Percentiles rank a stretch among this genome's conserved stretches.
Conservation (phyloP, 2,888 invertebrate species). For the Acanthosoma haemorrhoidale region DNA sequence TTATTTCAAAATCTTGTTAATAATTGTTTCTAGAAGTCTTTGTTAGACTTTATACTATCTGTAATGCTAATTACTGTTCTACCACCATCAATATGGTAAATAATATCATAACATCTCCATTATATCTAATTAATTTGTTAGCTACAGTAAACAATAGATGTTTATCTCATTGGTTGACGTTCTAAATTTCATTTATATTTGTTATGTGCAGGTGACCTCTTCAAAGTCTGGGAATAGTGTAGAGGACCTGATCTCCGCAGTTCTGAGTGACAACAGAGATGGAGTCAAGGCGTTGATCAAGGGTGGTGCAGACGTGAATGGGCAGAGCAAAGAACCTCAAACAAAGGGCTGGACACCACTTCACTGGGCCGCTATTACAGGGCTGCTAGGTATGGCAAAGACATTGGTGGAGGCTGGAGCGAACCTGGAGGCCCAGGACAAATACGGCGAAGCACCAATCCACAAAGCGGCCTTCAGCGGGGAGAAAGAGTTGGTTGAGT, state of each 20-base stretch:
- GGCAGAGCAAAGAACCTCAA: neutral
- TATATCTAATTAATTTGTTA: too few species aligned
- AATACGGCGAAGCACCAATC: neutral
- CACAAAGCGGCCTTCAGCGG: slow-evolving; percentile 6
- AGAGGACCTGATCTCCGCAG: slow-evolving; percentile 8
- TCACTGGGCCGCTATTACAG: neutral
- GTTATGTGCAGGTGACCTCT: neutral
- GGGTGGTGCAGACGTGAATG: neutral
- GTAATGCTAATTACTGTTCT: too few species aligned
- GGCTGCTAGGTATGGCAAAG: neutral
- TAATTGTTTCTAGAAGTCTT: too few species aligned
- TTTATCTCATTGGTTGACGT: too few species aligned
- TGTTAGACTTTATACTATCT: too few species aligned
- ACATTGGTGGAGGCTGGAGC: neutral
- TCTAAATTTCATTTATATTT: neutral
- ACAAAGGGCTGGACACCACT: neutral
- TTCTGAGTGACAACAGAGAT: neutral
- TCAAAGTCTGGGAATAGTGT: neutral
- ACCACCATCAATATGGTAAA: too few species aligned
- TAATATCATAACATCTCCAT: too few species aligned
- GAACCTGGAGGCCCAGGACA: neutral
- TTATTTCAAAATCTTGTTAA: too few species aligned
- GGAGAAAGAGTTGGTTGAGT: neutral
- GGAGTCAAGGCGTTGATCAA: neutral
- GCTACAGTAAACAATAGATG: too few species aligned